Percentiles rank a stretch among this genome's conserved stretches.
Conservation (phyloP, 2,797 vertebrate species). For the Channallabes apus region DNA sequence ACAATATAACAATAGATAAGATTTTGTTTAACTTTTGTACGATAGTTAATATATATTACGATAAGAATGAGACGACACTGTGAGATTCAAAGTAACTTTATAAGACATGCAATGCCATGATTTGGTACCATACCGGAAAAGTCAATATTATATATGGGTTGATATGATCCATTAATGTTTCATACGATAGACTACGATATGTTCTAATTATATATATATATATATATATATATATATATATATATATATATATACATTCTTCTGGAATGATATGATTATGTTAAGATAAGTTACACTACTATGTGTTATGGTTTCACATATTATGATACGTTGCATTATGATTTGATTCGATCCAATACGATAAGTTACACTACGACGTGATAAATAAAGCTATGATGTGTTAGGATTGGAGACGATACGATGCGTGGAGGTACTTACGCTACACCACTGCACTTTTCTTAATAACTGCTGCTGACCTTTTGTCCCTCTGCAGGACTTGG, state of each 20-base stretch:
- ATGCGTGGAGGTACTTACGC: no score
- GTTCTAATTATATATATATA: no score
- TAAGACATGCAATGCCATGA: no score
- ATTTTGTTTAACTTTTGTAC: neutral
- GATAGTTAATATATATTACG: no score
- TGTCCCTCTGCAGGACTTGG: constrained; percentile 67
- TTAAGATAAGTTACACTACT: neutral
- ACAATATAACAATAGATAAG: neutral
- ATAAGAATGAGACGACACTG: neutral
- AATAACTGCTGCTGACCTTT: constrained; percentile 48
- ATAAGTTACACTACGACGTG: no score
- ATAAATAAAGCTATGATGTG: neutral
- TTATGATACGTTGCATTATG: no score
- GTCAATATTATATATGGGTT: neutral
- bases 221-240: no score
- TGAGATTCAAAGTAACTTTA: neutral
- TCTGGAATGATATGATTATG: neutral
- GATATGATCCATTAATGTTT: neutral
- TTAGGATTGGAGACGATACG: neutral
- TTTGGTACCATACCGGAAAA: neutral
- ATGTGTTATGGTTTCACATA: neutral
- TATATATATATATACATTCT: no score
- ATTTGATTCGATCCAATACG: no score
- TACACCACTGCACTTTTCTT: neutral
- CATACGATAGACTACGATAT: neutral